Percentiles rank a stretch among this genome's conserved stretches.
phyloP scores from a whole-genome alignment of 1,140 invertebrate species.

The Drosophila quadrilineata region DNA sequence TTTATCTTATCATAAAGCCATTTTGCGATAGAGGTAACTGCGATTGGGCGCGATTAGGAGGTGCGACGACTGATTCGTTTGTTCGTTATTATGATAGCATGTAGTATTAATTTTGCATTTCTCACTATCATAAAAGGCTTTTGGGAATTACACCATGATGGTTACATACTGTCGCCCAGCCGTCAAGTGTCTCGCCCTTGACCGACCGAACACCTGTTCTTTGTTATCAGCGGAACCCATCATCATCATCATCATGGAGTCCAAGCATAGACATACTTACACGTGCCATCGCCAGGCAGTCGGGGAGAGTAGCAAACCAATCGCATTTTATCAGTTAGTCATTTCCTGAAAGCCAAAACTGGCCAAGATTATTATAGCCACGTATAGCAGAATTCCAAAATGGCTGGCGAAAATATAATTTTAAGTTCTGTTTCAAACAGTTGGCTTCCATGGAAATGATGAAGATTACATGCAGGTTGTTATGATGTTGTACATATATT shows the following conservation, averaged over 20 bases:
- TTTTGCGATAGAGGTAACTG: conserved; percentile 29
- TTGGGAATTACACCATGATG: conserved; percentile 11
- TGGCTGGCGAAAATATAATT: conserved; percentile 19
- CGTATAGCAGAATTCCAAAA: conserved; percentile 30
- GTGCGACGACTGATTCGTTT: conserved; percentile 1
- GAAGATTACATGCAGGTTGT: conserved; percentile 10
- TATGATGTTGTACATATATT: no score
- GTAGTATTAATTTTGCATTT: conserved; percentile 17
- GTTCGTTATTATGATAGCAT: conserved; percentile 1
- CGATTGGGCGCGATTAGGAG: conserved; percentile 28
- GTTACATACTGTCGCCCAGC: neutral
- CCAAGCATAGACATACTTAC: conserved; percentile 9
- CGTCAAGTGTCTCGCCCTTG: conserved; percentile 20
- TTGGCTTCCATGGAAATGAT: conserved; percentile 4
- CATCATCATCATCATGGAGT: neutral
- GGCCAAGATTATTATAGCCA: conserved; percentile 25
- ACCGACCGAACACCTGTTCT: conserved; percentile 48
- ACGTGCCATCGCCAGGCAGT: conserved; percentile 14
- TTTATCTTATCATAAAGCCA: conserved; percentile 38
- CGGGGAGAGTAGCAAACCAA: conserved; percentile 8
- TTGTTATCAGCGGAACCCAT: conserved; percentile 13
- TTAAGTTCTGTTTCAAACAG: conserved; percentile 6
- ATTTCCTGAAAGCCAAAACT: conserved; percentile 47
- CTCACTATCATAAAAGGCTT: conserved; percentile 43
- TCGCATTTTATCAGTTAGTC: conserved; percentile 53